These are phyloP conservation scores for Cylindroiulus punctatus DNA, from an alignment of 2,888 invertebrate genomes.

Conservation along the genomic window DNA sequence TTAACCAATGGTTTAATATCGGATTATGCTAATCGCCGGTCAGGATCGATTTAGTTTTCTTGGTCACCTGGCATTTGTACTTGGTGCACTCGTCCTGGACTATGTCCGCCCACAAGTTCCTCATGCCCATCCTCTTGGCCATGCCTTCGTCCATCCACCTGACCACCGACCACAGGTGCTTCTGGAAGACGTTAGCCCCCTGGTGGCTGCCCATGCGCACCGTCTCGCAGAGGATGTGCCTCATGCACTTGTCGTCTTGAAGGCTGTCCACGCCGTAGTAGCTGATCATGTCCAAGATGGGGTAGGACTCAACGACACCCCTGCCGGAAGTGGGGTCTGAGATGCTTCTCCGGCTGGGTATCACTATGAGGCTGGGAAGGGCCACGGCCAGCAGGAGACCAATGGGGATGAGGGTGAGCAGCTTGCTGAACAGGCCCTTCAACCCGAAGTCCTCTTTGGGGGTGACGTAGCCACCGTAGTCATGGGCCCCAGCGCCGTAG, in stretches of 20 bases:
- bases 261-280: slow-evolving; percentile 54
- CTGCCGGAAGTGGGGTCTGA: neutral
- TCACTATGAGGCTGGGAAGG: slow-evolving; percentile 52
- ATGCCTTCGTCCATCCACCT: slow-evolving; percentile 48
- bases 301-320: slow-evolving; percentile 1
- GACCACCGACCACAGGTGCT: slow-evolving; percentile 53
- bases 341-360: slow-evolving; percentile 52
- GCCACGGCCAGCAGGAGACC: slow-evolving; percentile 54
- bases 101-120: slow-evolving; percentile 52
- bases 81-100: slow-evolving; percentile 21
- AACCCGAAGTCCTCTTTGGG: slow-evolving; percentile 52
- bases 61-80: neutral
- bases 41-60: neutral
- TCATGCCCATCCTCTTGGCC: slow-evolving; percentile 46
- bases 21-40: neutral
- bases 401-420: slow-evolving; percentile 54
- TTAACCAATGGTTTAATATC: neutral
- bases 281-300: slow-evolving; percentile 55
- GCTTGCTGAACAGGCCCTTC: slow-evolving; percentile 52
- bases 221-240: slow-evolving; percentile 53
- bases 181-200: slow-evolving; percentile 55
- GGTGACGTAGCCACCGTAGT: neutral
- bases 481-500: neutral
- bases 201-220: slow-evolving; percentile 54
- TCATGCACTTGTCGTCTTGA: slow-evolving; percentile 51